Conservation (phyloP, 2,797 vertebrate genomes). For the Gallinago solitaria region DNA sequence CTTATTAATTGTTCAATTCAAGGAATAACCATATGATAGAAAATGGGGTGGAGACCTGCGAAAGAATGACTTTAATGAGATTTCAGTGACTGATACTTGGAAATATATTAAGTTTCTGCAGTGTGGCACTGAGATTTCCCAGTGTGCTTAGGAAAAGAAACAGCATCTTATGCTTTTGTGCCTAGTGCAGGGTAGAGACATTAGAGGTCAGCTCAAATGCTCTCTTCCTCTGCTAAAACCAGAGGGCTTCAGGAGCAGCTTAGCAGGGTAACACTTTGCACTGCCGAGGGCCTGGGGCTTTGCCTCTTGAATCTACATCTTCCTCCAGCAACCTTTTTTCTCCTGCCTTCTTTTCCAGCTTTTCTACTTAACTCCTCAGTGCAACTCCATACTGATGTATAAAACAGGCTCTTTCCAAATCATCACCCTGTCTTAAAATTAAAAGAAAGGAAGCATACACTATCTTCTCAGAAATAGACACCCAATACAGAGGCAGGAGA, state of each 20-base stretch:
- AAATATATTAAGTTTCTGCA: constrained; percentile 19
- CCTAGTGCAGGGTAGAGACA: neutral
- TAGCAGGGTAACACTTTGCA: neutral
- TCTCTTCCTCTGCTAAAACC: neutral
- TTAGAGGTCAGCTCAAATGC: neutral
- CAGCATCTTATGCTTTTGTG: neutral
- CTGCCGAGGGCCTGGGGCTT: neutral
- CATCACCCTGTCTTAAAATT: fast-evolving
- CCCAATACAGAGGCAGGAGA: neutral
- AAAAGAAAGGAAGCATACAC: neutral
- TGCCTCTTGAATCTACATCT: neutral
- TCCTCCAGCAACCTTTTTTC: neutral
- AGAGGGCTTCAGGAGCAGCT: neutral
- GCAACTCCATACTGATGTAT: neutral
- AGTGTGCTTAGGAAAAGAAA: neutral
- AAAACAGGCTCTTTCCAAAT: neutral
- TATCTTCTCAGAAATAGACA: neutral
- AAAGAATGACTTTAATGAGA: constrained; percentile 4
- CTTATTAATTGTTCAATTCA: constrained; percentile 60
- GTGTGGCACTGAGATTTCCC: neutral
- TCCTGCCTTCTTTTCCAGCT: neutral
- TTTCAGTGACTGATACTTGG: constrained; percentile 3
- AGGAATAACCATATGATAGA: constrained; percentile 21
- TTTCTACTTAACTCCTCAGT: neutral
- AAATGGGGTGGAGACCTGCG: constrained; percentile 7